phyloP scores from a whole-genome alignment of 2,113 vertebrate species.

The Promerops cafer region DNA sequence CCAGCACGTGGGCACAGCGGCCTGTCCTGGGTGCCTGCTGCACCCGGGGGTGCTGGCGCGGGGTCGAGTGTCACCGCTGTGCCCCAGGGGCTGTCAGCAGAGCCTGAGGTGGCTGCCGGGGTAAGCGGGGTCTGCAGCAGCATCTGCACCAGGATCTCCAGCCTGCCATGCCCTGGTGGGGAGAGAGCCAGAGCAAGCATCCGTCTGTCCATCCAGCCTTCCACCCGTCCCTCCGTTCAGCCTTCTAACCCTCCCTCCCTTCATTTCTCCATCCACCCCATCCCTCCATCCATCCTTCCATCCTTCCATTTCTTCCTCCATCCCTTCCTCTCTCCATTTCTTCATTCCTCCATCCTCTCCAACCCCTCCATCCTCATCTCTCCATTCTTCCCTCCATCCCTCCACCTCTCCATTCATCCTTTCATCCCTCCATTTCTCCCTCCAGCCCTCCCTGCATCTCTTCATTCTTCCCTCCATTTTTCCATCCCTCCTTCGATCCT shows the following conservation, averaged over 20 bases:
- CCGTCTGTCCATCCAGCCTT: neutral
- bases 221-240: neutral
- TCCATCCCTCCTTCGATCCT: neutral
- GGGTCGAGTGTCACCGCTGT: rapidly evolving
- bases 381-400: neutral
- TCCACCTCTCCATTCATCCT: neutral
- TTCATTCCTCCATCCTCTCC: neutral
- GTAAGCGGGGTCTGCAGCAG: neutral
- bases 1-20: rapidly evolving
- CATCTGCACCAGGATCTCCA: neutral
- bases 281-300: neutral
- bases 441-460: neutral
- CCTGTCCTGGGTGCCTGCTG: neutral
- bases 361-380: neutral
- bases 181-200: neutral
- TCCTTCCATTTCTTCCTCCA: neutral
- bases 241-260: neutral
- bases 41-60: neutral
- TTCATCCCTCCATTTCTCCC: too few relatives aligned
- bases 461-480: neutral
- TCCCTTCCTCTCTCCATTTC: neutral
- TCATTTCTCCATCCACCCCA: neutral
- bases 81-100: neutral
- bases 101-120: rapidly evolving
- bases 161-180: neutral